Conservation (phyloP, 1,140 invertebrate species). For the Drosophila leontia region DNA sequence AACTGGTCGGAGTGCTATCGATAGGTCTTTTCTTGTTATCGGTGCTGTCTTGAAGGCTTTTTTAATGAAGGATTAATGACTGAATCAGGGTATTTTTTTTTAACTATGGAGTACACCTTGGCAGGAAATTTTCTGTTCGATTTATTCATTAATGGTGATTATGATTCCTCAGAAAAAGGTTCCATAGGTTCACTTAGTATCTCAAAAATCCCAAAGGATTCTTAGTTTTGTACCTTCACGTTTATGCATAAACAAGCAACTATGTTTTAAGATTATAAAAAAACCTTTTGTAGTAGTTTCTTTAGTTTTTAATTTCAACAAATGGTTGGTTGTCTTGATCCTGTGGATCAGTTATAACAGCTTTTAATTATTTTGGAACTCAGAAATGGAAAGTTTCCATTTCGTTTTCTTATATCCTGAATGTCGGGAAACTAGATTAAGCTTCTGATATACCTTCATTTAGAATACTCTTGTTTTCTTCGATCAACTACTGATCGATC, state of each 20-base stretch:
- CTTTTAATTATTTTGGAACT: not conserved
- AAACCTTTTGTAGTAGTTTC: no score
- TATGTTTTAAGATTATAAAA: no score
- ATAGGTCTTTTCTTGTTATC: slow-evolving; percentile 6
- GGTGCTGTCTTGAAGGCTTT: not conserved
- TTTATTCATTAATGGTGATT: no score
- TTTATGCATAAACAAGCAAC: no score
- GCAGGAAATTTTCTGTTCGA: not conserved
- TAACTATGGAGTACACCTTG: no score
- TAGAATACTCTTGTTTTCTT: no score
- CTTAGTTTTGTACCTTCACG: not conserved
- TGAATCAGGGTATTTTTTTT: slow-evolving; percentile 1
- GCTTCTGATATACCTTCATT: not conserved
- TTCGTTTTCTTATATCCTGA: not conserved
- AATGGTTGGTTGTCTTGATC: not conserved
- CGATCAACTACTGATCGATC: slow-evolving; percentile 4
- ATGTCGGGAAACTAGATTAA: not conserved
- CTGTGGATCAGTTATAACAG: not conserved
- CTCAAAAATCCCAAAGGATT: not conserved
- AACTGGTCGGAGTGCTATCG: slow-evolving; percentile 35
- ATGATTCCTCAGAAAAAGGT: not conserved
- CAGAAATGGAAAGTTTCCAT: not conserved
- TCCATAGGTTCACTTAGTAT: not conserved
- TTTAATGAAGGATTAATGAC: not conserved
- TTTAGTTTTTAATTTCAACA: not conserved